Evolutionary conservation across 53 echinoderm and acorn worm species (phyloP).

Genomic region (Astropecten irregularis): DNA sequence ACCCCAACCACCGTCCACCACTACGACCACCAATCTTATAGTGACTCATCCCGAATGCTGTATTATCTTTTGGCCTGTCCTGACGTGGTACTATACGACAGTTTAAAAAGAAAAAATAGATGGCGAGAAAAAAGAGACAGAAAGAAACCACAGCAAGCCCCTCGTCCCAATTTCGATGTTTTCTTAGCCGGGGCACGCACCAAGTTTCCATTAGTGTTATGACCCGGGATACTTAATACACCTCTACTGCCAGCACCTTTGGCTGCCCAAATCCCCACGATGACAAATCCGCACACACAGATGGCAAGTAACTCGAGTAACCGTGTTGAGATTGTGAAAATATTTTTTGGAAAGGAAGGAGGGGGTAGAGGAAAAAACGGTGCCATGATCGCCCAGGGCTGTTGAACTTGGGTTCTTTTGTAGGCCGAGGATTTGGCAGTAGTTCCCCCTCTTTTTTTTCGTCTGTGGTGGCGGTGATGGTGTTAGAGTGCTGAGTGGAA

Average conservation of each 20-base stretch:
- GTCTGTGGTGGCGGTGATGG: too few species aligned
- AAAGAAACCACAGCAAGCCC: not conserved
- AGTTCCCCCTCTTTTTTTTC: too few species aligned
- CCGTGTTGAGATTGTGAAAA: conserved; percentile 37
- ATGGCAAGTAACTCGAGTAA: conserved; percentile 38
- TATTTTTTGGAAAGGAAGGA: not conserved
- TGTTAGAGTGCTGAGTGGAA: not conserved
- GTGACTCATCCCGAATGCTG: too few species aligned
- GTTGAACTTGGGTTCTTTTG: conserved; percentile 27
- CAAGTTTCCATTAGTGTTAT: conserved; percentile 35
- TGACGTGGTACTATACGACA: too few species aligned
- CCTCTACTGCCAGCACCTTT: conserved; percentile 40
- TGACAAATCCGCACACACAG: conserved; percentile 34
- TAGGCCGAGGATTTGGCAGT: conserved; percentile 15
- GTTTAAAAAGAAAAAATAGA: too few species aligned
- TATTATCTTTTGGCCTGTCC: too few species aligned
- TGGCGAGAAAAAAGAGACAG: not conserved
- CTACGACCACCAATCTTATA: too few species aligned
- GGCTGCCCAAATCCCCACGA: conserved; percentile 1
- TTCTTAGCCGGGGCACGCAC: conserved; percentile 1
- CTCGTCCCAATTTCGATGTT: not conserved
- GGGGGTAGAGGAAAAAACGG: not conserved
- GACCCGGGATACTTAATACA: conserved; percentile 30
- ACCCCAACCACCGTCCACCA: too few species aligned
- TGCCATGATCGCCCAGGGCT: not conserved